These are phyloP conservation scores for Phymastichus coffea DNA, from an alignment of 1,140 invertebrate genomes.

Conservation along the genomic window DNA sequence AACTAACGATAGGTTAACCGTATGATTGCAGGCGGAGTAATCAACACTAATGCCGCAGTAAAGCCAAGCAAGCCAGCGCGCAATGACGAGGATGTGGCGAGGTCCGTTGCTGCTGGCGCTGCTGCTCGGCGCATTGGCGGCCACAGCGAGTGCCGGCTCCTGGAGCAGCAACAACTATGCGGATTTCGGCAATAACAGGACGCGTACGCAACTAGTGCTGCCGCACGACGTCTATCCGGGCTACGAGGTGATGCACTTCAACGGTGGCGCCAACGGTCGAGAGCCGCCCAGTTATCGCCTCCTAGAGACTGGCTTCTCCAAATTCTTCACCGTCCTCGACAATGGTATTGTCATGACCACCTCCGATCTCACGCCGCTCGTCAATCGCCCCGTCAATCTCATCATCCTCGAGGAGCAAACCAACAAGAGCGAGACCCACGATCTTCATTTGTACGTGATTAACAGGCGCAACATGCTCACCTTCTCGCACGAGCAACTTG, in stretches of 20 bases:
- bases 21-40: conserved; percentile 8
- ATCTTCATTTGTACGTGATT: conserved; percentile 78
- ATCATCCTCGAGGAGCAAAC: conserved; percentile 77
- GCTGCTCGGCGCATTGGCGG: conserved; percentile 16
- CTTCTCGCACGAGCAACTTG: conserved; percentile 68
- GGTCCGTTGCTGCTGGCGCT: too few relatives aligned
- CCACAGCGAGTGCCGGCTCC: background rate
- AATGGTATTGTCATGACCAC: conserved; percentile 90
- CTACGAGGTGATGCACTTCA: conserved; percentile 77
- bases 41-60: conserved; percentile 42
- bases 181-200: too few relatives aligned
- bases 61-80: too few relatives aligned
- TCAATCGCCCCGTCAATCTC: conserved; percentile 76
- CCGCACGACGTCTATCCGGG: conserved; percentile 84
- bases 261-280: conserved; percentile 30
- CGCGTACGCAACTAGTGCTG: conserved; percentile 65
- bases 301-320: conserved; percentile 74
- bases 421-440: conserved; percentile 76
- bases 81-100: conserved; percentile 42
- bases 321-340: conserved; percentile 83
- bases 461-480: conserved; percentile 77
- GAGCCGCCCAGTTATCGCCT: conserved; percentile 65
- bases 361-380: conserved; percentile 75
- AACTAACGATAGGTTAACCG: too few relatives aligned
- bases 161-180: background rate